phyloP scores from a whole-genome alignment of 2,888 invertebrate genomes.

The Bhutanitis thaidina region DNA sequence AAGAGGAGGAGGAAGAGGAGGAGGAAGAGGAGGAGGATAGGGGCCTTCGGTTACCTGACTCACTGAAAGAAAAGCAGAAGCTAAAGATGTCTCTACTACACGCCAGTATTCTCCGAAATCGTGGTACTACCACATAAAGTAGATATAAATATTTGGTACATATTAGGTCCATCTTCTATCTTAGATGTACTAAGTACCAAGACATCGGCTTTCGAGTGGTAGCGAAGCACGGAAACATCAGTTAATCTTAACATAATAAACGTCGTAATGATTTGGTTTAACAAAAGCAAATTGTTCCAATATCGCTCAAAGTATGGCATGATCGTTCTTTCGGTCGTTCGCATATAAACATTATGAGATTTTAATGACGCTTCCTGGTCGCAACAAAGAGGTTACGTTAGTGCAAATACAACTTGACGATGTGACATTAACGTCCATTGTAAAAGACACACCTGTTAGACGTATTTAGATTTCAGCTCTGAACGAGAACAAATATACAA shows the following conservation, averaged over 20 bases:
- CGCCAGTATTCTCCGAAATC: too few species aligned
- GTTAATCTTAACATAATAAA: neutral
- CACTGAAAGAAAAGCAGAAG: too few species aligned
- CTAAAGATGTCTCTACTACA: too few species aligned
- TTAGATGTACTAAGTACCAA: too few species aligned
- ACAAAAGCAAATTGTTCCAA: neutral
- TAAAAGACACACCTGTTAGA: neutral
- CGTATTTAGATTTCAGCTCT: neutral
- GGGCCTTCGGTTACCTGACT: too few species aligned
- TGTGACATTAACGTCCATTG: neutral
- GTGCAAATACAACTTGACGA: neutral
- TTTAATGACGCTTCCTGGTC: constrained; percentile 36
- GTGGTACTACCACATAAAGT: too few species aligned
- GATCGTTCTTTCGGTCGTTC: constrained; percentile 28
- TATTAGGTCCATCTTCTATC: too few species aligned
- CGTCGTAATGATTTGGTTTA: neutral
- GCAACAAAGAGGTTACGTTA: constrained; percentile 24
- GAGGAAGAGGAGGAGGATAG: too few species aligned
- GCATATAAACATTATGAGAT: constrained; percentile 23
- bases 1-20: too few species aligned
- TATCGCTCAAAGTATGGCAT: neutral
- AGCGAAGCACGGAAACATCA: too few species aligned
- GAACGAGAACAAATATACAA: neutral
- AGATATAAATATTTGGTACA: too few species aligned
- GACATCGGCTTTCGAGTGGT: too few species aligned